Evolutionary conservation across 2,797 vertebrate genomes (phyloP).

Genomic region (Macrochelys suwanniensis): DNA sequence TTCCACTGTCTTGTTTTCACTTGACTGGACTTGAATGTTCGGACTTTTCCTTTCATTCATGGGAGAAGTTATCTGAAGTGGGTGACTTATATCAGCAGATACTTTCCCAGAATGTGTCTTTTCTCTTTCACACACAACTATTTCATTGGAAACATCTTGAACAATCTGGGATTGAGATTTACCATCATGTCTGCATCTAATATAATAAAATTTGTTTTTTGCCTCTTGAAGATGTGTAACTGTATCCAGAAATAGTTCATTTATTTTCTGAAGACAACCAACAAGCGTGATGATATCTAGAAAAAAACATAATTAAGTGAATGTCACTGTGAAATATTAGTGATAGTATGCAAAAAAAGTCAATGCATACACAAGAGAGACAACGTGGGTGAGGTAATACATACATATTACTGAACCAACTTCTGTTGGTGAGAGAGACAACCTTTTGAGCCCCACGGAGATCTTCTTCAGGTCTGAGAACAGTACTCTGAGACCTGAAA

Average conservation of each 20-base stretch:
- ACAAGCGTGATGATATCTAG: slow-evolving; percentile 67
- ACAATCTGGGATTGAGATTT: slow-evolving; percentile 5
- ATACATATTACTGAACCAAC: not conserved
- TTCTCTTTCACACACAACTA: not conserved
- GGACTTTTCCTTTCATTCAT: slow-evolving; percentile 24
- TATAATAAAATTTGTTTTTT: slow-evolving; percentile 65
- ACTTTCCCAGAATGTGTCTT: slow-evolving; percentile 39
- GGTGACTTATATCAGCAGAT: not conserved
- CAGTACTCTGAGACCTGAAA: not conserved
- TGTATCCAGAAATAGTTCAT: slow-evolving; percentile 64
- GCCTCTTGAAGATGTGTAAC: slow-evolving; percentile 67
- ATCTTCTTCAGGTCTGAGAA: not conserved
- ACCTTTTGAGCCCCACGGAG: not conserved
- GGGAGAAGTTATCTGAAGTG: not conserved
- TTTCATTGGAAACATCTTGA: slow-evolving; percentile 52
- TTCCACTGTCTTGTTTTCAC: slow-evolving; percentile 24
- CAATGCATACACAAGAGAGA: rapidly evolving
- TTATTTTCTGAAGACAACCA: slow-evolving; percentile 71
- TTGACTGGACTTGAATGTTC: slow-evolving; percentile 32
- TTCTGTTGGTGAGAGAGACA: not conserved
- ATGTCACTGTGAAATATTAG: slow-evolving; percentile 29
- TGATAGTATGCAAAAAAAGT: slow-evolving; percentile 8
- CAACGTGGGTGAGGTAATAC: not conserved
- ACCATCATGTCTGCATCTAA: slow-evolving; percentile 37
- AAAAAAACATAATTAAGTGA: slow-evolving; percentile 29